Conservation (phyloP, 2,888 invertebrate species). For the Calameuta idolon region DNA sequence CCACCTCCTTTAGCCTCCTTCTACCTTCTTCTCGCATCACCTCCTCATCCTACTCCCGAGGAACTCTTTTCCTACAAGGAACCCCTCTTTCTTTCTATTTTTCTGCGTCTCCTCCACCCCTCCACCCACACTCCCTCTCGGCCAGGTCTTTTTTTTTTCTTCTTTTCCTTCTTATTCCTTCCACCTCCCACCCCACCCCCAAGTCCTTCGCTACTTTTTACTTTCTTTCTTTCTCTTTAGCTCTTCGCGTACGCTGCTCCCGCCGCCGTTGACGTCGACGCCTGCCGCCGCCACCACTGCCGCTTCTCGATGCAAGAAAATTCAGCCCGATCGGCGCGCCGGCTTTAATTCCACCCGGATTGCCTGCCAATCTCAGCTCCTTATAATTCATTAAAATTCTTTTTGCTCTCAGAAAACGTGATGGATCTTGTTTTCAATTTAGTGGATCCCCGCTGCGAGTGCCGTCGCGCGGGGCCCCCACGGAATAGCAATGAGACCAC, state of each 20-base stretch:
- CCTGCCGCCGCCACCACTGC: not conserved
- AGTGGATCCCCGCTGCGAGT: slow-evolving; percentile 60
- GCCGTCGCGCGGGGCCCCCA: slow-evolving; percentile 41
- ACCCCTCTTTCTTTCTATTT: slow-evolving; percentile 24
- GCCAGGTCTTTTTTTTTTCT: slow-evolving; percentile 31
- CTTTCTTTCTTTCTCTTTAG: slow-evolving; percentile 30
- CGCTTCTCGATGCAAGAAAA: slow-evolving; percentile 7
- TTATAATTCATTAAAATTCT: slow-evolving; percentile 67
- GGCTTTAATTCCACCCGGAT: slow-evolving; percentile 46
- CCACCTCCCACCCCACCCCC: slow-evolving; percentile 31
- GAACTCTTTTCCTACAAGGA: slow-evolving; percentile 19
- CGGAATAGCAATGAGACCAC: slow-evolving; percentile 60
- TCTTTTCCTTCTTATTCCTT: slow-evolving; percentile 41
- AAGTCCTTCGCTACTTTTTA: slow-evolving; percentile 33
- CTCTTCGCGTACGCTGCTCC: not conserved
- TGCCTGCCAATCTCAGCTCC: slow-evolving; percentile 53
- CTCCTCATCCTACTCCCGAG: slow-evolving; percentile 9
- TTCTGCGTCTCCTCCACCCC: slow-evolving; percentile 36
- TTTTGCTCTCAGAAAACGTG: slow-evolving; percentile 64
- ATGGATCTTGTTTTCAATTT: slow-evolving; percentile 67
- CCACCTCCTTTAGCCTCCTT: slow-evolving; percentile 28
- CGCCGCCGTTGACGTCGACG: not conserved
- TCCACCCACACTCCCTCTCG: slow-evolving; percentile 32
- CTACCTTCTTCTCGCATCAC: slow-evolving; percentile 26
- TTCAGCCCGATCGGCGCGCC: slow-evolving; percentile 15